Evolutionary conservation across 1,140 invertebrate species (phyloP).

Genomic region (Penaeus indicus): DNA sequence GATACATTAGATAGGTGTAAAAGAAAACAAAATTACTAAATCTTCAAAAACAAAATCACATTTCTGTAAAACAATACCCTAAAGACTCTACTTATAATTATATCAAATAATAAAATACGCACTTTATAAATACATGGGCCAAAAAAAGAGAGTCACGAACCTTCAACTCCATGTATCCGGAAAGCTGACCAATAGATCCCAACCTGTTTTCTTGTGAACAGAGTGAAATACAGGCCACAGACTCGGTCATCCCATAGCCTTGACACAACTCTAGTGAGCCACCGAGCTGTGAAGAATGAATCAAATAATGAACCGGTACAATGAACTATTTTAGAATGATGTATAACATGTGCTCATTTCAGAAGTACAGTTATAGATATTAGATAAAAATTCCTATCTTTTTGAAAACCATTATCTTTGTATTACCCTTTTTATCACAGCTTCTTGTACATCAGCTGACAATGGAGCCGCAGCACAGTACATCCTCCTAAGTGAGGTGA

Average conservation of each 20-base stretch:
- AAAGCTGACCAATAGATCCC: conserved; percentile 8
- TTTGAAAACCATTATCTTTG: too few species aligned
- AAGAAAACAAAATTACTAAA: too few species aligned
- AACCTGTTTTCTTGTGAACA: conserved; percentile 5
- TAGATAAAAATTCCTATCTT: not conserved
- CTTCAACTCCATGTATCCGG: not conserved
- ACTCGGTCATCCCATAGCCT: conserved; percentile 3
- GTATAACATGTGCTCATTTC: too few species aligned
- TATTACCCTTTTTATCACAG: not conserved
- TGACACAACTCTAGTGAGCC: not conserved
- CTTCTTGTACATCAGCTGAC: not conserved
- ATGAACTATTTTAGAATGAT: too few species aligned
- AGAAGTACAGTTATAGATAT: not conserved
- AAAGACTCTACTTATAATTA: too few species aligned
- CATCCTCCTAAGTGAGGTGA: conserved; percentile 3
- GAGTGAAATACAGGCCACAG: not conserved
- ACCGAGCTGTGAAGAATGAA: not conserved
- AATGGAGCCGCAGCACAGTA: not conserved
- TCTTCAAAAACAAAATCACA: too few species aligned
- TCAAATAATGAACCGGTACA: too few species aligned
- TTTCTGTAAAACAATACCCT: too few species aligned
- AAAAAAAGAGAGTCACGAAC: not conserved
- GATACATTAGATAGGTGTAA: too few species aligned
- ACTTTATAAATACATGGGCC: too few species aligned
- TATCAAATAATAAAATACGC: too few species aligned